phyloP scores from a whole-genome alignment of 2,888 invertebrate species.

The Apeira syringaria region DNA sequence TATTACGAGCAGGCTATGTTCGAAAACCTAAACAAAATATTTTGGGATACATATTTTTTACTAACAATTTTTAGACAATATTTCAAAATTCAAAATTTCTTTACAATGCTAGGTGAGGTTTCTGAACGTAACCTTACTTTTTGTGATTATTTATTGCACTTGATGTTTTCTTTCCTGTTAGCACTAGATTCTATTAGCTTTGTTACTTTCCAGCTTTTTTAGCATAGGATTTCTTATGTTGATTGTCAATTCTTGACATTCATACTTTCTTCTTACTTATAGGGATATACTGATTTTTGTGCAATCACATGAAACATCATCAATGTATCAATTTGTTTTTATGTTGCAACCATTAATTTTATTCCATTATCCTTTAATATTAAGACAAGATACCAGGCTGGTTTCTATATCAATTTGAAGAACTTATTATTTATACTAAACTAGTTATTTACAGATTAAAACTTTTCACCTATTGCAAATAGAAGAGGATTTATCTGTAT shows the following conservation, averaged over 20 bases:
- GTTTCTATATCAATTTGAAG: too few relatives aligned
- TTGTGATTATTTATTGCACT: slow-evolving; percentile 32
- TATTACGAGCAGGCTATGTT: slow-evolving; percentile 75
- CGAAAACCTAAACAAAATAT: slow-evolving; percentile 66
- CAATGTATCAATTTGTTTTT: background rate
- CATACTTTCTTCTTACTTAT: background rate
- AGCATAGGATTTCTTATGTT: slow-evolving; percentile 2
- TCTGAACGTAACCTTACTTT: slow-evolving; percentile 78
- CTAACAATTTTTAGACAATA: slow-evolving; percentile 22
- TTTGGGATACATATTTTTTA: slow-evolving; percentile 28
- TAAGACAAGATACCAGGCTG: too few relatives aligned
- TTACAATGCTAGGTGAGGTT: slow-evolving; percentile 58
- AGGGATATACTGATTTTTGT: background rate
- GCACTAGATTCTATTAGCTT: slow-evolving; percentile 25
- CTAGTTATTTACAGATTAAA: too few relatives aligned
- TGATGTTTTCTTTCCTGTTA: slow-evolving; percentile 10
- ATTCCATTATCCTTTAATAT: too few relatives aligned
- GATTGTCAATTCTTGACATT: too few relatives aligned
- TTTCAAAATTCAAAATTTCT: slow-evolving; percentile 40
- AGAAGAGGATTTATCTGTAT: too few relatives aligned
- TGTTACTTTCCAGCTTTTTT: slow-evolving; percentile 12
- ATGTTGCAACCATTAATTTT: background rate
- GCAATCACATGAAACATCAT: background rate
- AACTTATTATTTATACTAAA: too few relatives aligned
- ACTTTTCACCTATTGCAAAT: too few relatives aligned